These are phyloP conservation scores for Cygnus atratus DNA, from an alignment of 2,113 vertebrate species.

Conservation along the genomic window DNA sequence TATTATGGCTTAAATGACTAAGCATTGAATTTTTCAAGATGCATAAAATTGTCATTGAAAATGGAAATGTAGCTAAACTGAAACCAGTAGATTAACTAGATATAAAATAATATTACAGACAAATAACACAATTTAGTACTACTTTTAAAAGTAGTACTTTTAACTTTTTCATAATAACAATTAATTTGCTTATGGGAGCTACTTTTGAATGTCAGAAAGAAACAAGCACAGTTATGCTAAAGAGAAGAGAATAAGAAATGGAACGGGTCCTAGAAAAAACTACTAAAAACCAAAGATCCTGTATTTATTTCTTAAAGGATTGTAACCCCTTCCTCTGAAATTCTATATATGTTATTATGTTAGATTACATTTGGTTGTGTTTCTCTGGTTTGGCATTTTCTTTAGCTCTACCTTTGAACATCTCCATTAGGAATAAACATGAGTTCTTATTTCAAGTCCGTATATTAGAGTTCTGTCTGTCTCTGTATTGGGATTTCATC, in stretches of 20 bases:
- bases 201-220: not conserved
- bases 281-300: not conserved
- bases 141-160: not conserved
- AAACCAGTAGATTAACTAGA: not conserved
- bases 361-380: not conserved
- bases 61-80: not conserved
- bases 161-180: not conserved
- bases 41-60: not conserved
- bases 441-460: not conserved
- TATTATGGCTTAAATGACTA: not conserved
- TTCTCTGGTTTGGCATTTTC: not conserved
- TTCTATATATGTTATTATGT: not conserved
- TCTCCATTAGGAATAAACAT: accelerated
- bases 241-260: not conserved
- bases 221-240: not conserved
- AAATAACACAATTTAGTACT: not conserved
- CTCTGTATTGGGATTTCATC: not conserved
- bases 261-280: not conserved
- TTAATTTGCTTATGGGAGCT: not conserved
- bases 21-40: not conserved
- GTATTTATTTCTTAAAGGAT: not conserved
- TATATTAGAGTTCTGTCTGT: not conserved
- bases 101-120: not conserved
- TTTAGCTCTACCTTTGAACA: not conserved
- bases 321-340: not conserved